These are phyloP conservation scores for Halcyon malimbica DNA, from an alignment of 2,113 vertebrate genomes.

Conservation along the genomic window DNA sequence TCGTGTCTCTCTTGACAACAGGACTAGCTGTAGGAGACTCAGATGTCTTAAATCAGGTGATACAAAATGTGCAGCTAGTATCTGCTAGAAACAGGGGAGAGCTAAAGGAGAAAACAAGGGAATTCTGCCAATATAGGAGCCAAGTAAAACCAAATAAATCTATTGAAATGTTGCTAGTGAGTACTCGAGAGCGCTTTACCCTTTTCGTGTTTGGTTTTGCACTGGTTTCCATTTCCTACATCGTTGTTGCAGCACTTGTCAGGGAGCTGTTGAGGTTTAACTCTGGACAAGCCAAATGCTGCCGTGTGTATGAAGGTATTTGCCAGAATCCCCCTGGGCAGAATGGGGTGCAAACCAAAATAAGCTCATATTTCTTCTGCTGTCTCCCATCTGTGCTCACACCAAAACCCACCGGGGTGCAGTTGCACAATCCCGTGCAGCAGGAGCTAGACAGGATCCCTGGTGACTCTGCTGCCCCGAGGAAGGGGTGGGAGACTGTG, in stretches of 20 bases:
- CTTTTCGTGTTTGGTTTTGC: neutral
- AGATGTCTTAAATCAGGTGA: fast-evolving
- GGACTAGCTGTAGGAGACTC: neutral
- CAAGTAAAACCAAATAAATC: neutral
- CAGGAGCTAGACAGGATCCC: neutral
- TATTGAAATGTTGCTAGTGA: neutral
- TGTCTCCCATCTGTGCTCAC: neutral
- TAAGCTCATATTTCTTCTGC: neutral
- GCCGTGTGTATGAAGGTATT: neutral
- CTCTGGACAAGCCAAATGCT: neutral
- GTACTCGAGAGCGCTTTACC: neutral
- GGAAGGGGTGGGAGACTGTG: neutral
- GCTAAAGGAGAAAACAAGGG: neutral
- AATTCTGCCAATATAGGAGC: neutral
- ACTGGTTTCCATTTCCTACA: neutral
- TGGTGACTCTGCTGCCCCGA: neutral
- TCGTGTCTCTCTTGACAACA: neutral
- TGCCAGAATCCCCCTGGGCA: neutral
- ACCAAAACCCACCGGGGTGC: neutral
- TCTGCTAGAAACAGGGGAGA: neutral
- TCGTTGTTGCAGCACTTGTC: neutral
- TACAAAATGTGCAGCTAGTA: neutral
- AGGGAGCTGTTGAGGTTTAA: neutral
- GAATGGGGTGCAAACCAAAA: neutral
- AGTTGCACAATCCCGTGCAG: neutral